Percentiles rank a stretch among this genome's conserved stretches.
Evolutionary conservation across 2,113 vertebrate genomes (phyloP).

Genomic region (Sorex fumeus): DNA sequence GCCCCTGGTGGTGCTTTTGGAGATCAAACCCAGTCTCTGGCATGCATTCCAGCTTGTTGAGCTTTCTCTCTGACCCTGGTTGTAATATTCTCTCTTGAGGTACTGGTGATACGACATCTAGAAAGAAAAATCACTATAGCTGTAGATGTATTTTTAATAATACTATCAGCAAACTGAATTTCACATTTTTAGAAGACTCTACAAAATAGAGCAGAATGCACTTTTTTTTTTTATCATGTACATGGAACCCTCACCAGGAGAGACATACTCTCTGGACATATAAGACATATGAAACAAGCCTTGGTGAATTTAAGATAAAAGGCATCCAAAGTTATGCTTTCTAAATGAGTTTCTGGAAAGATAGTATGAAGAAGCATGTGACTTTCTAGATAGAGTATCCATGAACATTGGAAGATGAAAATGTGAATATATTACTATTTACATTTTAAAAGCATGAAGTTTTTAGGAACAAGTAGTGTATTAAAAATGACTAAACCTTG

Average conservation of each 20-base stretch:
- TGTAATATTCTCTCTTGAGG: not conserved
- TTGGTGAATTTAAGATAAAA: conserved; percentile 51
- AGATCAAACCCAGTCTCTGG: no score
- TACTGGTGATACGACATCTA: not conserved
- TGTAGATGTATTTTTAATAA: not conserved
- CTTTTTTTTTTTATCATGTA: not conserved
- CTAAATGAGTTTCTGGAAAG: conserved; percentile 48
- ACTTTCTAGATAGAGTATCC: conserved; percentile 1
- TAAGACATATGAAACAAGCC: conserved; percentile 38
- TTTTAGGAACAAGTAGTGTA: not conserved
- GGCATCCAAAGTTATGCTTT: conserved; percentile 16
- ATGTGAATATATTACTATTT: conserved; percentile 20
- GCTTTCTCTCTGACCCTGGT: not conserved
- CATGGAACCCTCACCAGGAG: not conserved
- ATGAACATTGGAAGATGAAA: conserved; percentile 31
- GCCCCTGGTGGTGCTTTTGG: no score
- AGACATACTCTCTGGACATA: not conserved
- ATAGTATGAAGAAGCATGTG: not conserved
- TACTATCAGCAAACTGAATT: not conserved
- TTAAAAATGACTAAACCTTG: conserved; percentile 1
- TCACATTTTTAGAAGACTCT: not conserved
- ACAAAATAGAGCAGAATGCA: not conserved
- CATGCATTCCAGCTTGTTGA: no score
- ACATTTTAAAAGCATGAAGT: not conserved
- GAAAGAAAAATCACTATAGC: conserved; percentile 17